phyloP scores from a whole-genome alignment of 2,888 invertebrate species.

The Pegoplata infirma region DNA sequence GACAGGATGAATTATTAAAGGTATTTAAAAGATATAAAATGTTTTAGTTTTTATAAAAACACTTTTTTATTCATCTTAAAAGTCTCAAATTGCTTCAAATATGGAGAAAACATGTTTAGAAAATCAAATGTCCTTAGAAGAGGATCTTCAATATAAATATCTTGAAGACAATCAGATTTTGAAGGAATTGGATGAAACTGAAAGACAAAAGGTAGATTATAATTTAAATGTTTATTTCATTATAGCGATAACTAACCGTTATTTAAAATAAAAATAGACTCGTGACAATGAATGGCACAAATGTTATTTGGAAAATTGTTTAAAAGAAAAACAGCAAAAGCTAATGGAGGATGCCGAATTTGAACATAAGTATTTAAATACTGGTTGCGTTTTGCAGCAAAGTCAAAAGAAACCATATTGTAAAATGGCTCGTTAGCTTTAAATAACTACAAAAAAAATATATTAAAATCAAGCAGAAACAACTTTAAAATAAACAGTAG shows the following conservation, averaged over 20 bases:
- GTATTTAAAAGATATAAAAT: constrained; percentile 34
- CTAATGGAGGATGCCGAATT: constrained; percentile 9
- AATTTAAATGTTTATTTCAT: too few relatives aligned
- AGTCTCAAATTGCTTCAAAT: constrained; percentile 53
- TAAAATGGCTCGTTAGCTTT: constrained; percentile 50
- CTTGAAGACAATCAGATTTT: constrained; percentile 19
- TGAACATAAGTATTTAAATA: constrained; percentile 45
- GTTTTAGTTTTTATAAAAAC: not conserved
- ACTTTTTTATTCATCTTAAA: not conserved
- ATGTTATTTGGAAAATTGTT: constrained; percentile 52
- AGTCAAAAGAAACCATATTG: constrained; percentile 55
- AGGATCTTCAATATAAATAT: constrained; percentile 7
- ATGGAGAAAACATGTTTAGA: not conserved
- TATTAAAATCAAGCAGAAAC: too few relatives aligned
- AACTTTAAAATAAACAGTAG: too few relatives aligned
- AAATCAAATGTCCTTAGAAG: constrained; percentile 1
- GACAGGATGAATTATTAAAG: constrained; percentile 42
- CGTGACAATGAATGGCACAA: constrained; percentile 58
- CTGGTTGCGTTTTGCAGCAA: constrained; percentile 63
- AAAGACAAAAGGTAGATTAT: constrained; percentile 41
- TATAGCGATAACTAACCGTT: too few relatives aligned
- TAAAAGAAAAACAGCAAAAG: constrained; percentile 32
- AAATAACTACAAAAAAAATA: too few relatives aligned
- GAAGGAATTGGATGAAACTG: constrained; percentile 21
- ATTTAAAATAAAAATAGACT: constrained; percentile 18